Percentiles rank a stretch among this genome's conserved stretches.
Conservation (phyloP, 2,113 vertebrate genomes). For the Pavo muticus region DNA sequence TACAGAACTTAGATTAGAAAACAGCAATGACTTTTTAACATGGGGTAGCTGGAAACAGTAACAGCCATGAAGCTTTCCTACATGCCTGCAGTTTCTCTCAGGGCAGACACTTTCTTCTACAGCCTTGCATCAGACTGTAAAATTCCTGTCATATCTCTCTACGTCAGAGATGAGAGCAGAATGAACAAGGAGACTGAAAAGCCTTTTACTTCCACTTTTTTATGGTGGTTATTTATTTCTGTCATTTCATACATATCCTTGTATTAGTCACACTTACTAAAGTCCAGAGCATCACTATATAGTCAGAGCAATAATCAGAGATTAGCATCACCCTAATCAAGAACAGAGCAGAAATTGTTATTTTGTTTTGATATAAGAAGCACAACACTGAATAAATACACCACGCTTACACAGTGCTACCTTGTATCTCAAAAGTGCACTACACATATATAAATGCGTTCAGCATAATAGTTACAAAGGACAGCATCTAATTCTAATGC, state of each 20-base stretch:
- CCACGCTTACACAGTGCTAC: slow-evolving; percentile 1
- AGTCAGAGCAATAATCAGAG: slow-evolving; percentile 40
- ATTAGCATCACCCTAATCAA: neutral
- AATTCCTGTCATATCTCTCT: slow-evolving; percentile 9
- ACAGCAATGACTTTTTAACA: neutral
- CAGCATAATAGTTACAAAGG: neutral
- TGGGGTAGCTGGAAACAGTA: neutral
- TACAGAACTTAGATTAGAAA: slow-evolving; percentile 2
- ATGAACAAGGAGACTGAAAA: neutral
- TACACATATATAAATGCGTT: neutral
- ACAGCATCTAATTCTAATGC: neutral
- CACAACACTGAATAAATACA: neutral
- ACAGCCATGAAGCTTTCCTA: neutral
- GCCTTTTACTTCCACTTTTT: neutral
- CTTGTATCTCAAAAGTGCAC: slow-evolving; percentile 13
- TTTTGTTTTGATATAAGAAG: slow-evolving; percentile 43
- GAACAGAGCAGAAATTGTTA: slow-evolving; percentile 24
- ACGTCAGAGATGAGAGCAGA: neutral
- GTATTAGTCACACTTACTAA: slow-evolving; percentile 12
- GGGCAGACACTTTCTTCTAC: neutral
- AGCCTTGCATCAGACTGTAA: neutral
- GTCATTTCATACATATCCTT: neutral
- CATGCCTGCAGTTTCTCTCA: neutral
- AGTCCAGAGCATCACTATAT: neutral
- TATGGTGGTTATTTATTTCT: neutral